Conservation (phyloP, 2,113 vertebrate genomes). For the Xiphophorus maculatus region DNA sequence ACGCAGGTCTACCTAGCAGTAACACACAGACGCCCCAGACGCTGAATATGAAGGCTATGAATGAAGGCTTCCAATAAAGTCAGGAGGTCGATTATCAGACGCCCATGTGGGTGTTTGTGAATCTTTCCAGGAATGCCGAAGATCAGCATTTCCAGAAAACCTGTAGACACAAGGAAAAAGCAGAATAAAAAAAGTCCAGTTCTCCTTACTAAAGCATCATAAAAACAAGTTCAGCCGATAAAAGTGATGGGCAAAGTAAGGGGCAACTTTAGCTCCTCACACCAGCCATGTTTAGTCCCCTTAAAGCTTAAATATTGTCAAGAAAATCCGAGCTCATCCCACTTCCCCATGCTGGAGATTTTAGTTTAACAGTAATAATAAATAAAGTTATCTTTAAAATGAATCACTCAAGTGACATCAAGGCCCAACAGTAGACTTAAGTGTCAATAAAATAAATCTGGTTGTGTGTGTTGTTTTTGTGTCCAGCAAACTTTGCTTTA, state of each 20-base stretch:
- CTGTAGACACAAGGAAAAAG: constrained; percentile 46
- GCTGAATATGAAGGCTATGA: too few species aligned
- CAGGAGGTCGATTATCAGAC: constrained; percentile 2
- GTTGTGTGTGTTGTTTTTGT: too few species aligned
- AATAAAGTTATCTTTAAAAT: too few species aligned
- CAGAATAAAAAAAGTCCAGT: not conserved
- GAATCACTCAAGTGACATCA: too few species aligned
- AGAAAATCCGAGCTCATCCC: too few species aligned
- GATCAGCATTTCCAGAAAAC: constrained; percentile 19
- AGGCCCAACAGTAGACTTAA: too few species aligned
- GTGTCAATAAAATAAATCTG: too few species aligned
- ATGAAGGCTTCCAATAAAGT: not conserved
- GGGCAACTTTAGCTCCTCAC: not conserved
- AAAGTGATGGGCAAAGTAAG: not conserved
- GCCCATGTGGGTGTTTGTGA: constrained; percentile 9
- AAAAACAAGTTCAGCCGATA: too few species aligned
- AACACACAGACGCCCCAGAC: not conserved
- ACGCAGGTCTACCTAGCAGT: not conserved
- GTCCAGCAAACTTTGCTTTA: too few species aligned
- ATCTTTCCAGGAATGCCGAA: not conserved
- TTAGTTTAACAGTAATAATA: too few species aligned
- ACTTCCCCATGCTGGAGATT: too few species aligned
- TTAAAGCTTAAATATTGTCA: too few species aligned
- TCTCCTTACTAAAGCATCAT: not conserved
- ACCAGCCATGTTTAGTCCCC: not conserved